Conservation (phyloP, 92 coral and sea anemone species). For the Epizoanthus scotinus region DNA sequence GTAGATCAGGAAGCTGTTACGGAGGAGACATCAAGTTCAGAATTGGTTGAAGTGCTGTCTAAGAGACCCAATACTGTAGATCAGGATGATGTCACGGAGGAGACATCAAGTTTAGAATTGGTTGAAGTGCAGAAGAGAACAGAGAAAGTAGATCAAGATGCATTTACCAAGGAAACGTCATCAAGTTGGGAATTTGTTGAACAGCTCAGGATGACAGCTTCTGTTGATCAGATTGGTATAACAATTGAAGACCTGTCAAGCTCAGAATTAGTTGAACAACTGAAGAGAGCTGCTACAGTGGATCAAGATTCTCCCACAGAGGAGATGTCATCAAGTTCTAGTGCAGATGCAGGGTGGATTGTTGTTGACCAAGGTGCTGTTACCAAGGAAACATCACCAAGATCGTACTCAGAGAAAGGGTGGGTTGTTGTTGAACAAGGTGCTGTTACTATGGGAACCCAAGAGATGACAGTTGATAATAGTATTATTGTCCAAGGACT, state of each 20-base stretch:
- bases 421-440: neutral
- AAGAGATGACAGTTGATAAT: conserved; percentile 31
- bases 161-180: conserved; percentile 33
- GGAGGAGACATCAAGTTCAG: neutral
- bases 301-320: conserved; percentile 36
- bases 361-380: conserved; percentile 22
- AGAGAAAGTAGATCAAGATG: conserved; percentile 33
- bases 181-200: neutral
- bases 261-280: conserved; percentile 29
- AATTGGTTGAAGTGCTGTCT: no score
- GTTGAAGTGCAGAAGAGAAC: conserved; percentile 18
- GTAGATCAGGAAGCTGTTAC: no score
- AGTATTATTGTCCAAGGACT: conserved; percentile 65
- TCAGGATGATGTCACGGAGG: no score
- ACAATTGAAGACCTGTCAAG: conserved; percentile 14
- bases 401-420: neutral
- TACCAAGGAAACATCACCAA: conserved; percentile 26
- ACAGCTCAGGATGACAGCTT: neutral
- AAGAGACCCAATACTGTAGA: no score
- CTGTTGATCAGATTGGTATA: neutral
- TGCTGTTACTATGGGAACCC: neutral
- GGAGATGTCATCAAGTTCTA: conserved; percentile 4
- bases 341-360: neutral
- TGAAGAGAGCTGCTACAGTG: conserved; percentile 37
- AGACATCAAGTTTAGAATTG: no score